Evolutionary conservation across 2,113 vertebrate species (phyloP), one percentile per base, ranked within the genome.

Genomic region (Anas platyrhynchos): DNA sequence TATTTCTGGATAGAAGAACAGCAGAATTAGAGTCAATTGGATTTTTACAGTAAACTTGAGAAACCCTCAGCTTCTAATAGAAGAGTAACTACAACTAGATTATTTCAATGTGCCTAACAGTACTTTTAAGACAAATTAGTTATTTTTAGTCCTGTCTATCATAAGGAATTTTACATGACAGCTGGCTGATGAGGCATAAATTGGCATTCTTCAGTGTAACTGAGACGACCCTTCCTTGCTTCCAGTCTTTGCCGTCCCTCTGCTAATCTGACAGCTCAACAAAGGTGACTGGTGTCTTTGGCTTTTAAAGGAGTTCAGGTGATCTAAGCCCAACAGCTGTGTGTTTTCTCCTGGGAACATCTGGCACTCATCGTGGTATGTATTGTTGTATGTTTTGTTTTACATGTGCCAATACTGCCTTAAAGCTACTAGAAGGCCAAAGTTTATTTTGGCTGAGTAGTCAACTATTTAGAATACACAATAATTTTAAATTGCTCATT

Each of bases 241-340:
- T 91, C 73, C 77, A 96, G 91, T 87, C 93, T 91, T 95, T 94
- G 83, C 79, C 65, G 82, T 67, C 56, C 61, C 41, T 84, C 77
- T 93, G 69, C 81, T 97, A 96, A 97, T 96, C 97, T 94, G 97
- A 97, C 97, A 97, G 94, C 88, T 94, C 91, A 95, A 96, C 96
- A 96, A 96, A 97, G 83, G 91, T 96, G 95, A 93, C 74, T 0
- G 27, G 88, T 94, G 93, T 88, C 69, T 91, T 91, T 92, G 92
- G 55, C 88, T 96, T 96, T 96, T 86, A 69, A 94, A 78, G 77
- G 83, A 95, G 75, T 83, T 86, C 94, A 96, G 95, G 96, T 97
- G 96, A 96, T 95, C 96, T 93, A 73, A 95, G 81, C 81, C 69
- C 50, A 96, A 95, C 96, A 94, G 95, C 94, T 96, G 94, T 94